Base-by-base conservation (phyloP, 2,888 invertebrate species). In the Sepioteuthis lessoniana region DNA sequence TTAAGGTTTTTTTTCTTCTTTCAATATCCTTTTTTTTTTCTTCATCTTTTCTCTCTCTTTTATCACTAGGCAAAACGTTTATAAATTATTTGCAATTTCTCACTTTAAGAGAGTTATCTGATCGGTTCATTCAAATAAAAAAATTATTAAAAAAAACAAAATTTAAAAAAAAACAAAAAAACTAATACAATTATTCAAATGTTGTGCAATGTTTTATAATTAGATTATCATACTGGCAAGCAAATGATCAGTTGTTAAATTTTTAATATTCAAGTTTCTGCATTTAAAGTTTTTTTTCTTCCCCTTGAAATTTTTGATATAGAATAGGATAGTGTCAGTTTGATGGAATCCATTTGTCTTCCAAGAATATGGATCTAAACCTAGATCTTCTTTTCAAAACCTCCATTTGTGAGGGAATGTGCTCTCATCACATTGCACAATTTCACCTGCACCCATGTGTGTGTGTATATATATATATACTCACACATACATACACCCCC, bases 31-130 rank as follows among this genome's bases (percentile, higher is more conserved):
- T 55, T 55, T 55, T 13, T 55, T 19, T 55, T 55, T 16, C 13
- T 16, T 16, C 55, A 5, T 4, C 5, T 76, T n/a, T 76, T n/a
- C 10, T 13, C 16, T n/a, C 16, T n/a, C 76, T n/a, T 76, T 76
- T 19, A 3, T 76, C n/a, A n/a, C n/a, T 10, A 76, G n/a, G n/a
- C n/a, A 35, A 35, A 16, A 76, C 13, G 76, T 35, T 76, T 76
- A 76, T 76, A 35, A 76, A 76, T 76, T 76, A 76, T 76, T 76
- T 76, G 76, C 76, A 76, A 76, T 76, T 76, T 76, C 76, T n/a
- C 76, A 76, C 76, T 76, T 76, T 35, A 35, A n/a, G 2, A 35
- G 16, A 76, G n/a, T 76, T 76, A 76, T 76, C 76, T 76, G 76
- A 76, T 76, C 76, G n/a, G 76, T 35, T 76, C 76, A 76, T 35